Percentiles rank a stretch among this genome's conserved stretches.
Evolutionary conservation across 1,140 invertebrate species (phyloP).

Genomic region (Leptopilina clavipes): DNA sequence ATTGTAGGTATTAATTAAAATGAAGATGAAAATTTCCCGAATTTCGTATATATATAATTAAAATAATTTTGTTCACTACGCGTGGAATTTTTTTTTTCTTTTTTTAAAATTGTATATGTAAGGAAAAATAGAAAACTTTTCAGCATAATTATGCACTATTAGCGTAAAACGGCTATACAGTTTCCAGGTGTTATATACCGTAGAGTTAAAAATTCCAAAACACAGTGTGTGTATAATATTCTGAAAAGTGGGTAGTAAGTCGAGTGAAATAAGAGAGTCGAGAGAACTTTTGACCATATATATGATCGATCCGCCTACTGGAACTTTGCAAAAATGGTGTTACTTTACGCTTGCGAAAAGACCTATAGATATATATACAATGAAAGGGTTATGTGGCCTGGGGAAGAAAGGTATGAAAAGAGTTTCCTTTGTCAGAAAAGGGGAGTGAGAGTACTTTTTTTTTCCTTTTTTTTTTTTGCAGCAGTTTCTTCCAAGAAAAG

Average conservation of each 20-base stretch:
- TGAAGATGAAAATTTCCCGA: no score
- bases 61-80: no score
- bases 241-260: background rate
- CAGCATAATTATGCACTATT: background rate
- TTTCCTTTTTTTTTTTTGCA: no score
- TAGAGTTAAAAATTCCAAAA: conserved; percentile 2
- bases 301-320: background rate
- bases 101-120: no score
- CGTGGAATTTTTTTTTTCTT: no score
- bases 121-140: no score
- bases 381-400: conserved; percentile 1
- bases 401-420: background rate
- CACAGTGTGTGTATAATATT: background rate
- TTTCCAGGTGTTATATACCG: background rate
- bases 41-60: no score
- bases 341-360: background rate
- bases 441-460: background rate
- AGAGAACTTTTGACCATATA: background rate
- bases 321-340: background rate
- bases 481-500: conserved; percentile 12
- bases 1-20: no score
- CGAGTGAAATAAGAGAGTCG: background rate
- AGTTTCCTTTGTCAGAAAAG: background rate
- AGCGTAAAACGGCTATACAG: background rate
- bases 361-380: background rate